A percentile compares a stretch with the other conserved stretches of the same genome.
Evolutionary conservation across 2,797 vertebrate species (phyloP).

Genomic region (Falco rusticolus): DNA sequence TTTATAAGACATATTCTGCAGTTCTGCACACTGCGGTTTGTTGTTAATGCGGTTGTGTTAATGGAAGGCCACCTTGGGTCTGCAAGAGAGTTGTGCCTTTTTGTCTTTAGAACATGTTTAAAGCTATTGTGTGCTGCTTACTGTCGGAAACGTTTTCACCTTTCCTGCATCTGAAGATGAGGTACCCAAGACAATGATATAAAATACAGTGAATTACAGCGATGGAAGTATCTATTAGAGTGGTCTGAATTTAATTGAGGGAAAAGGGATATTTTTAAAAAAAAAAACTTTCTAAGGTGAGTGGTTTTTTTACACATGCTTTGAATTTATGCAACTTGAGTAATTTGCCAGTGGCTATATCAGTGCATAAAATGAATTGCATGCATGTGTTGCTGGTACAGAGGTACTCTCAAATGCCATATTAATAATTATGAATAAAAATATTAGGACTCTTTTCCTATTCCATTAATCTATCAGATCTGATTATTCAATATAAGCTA

Average conservation of each 20-base stretch:
- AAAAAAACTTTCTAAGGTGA: neutral
- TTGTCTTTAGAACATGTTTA: neutral
- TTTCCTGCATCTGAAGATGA: neutral
- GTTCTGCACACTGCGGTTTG: neutral
- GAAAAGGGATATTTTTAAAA: neutral
- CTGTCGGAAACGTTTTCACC: neutral
- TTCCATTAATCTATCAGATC: slow-evolving; percentile 5
- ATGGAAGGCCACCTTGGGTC: neutral
- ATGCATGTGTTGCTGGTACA: neutral
- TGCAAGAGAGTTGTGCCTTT: neutral
- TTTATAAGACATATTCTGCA: neutral
- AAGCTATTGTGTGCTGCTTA: neutral
- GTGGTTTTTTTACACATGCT: neutral
- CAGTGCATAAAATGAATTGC: neutral
- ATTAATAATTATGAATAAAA: neutral
- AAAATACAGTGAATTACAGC: neutral
- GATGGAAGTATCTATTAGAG: neutral
- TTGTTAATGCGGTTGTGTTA: neutral
- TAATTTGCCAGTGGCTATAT: neutral
- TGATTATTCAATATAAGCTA: neutral
- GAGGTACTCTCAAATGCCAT: neutral
- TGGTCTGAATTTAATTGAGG: neutral
- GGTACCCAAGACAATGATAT: neutral
- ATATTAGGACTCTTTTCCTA: neutral
- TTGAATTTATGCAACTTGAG: neutral